These are phyloP conservation scores for Rhagium mordax DNA, from an alignment of 2,888 invertebrate species.

Conservation along the genomic window DNA sequence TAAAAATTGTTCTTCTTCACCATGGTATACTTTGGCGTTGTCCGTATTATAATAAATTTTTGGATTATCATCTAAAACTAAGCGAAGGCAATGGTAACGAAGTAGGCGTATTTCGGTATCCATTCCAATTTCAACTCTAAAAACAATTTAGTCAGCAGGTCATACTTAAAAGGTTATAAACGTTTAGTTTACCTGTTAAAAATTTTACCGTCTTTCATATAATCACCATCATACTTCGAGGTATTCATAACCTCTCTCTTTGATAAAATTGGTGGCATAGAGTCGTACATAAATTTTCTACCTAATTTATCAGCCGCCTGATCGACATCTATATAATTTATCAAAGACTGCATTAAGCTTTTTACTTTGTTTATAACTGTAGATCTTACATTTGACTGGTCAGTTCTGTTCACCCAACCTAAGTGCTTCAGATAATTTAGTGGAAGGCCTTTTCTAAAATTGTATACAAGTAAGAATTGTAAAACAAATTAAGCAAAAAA, in stretches of 20 bases:
- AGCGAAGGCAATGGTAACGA: conserved; percentile 72
- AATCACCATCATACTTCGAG: conserved; percentile 81
- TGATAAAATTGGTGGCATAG: conserved; percentile 86
- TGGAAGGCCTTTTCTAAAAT: conserved; percentile 79
- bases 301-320: conserved; percentile 90
- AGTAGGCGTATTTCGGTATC: conserved; percentile 76
- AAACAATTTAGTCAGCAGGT: conserved; percentile 31
- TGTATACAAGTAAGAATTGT: no score
- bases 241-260: conserved; percentile 79
- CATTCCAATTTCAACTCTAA: conserved; percentile 76
- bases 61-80: conserved; percentile 77
- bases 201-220: conserved; percentile 77
- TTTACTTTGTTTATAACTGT: conserved; percentile 73
- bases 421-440: conserved; percentile 82
- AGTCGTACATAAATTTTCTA: conserved; percentile 87
- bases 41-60: conserved; percentile 87
- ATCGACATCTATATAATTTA: conserved; percentile 79
- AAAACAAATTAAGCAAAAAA: no score
- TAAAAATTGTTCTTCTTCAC: conserved; percentile 82
- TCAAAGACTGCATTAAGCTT: conserved; percentile 74
- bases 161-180: not conserved
- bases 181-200: conserved; percentile 69
- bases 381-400: conserved; percentile 64
- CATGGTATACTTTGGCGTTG: conserved; percentile 90
- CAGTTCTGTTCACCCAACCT: conserved; percentile 80